Conservation (phyloP, 2,888 invertebrate genomes). For the Anagyrus pseudococci region DNA sequence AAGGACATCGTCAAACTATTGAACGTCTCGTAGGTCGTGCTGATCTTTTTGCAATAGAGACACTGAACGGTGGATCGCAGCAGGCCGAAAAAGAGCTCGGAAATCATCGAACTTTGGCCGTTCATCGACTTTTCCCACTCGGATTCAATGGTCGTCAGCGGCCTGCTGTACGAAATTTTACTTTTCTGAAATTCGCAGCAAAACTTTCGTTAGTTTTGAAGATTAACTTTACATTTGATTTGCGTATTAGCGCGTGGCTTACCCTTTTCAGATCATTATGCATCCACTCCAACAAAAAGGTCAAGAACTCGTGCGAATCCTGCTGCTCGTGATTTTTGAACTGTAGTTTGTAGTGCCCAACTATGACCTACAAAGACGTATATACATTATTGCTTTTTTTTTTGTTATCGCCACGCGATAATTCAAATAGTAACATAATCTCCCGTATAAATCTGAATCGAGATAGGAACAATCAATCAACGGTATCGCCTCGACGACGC, state of each 20-base stretch:
- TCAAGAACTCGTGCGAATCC: slow-evolving; percentile 90
- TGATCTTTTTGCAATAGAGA: slow-evolving; percentile 74
- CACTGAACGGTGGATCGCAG: slow-evolving; percentile 83
- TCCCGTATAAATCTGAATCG: too few species aligned
- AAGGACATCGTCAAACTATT: slow-evolving; percentile 84
- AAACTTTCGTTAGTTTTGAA: background rate
- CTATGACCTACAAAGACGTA: slow-evolving; percentile 68
- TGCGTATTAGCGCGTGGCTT: slow-evolving; percentile 11
- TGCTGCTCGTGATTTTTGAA: slow-evolving; percentile 83
- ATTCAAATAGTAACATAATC: too few species aligned
- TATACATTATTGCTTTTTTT: too few species aligned
- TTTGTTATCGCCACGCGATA: too few species aligned
- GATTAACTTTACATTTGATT: background rate
- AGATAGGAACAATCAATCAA: too few species aligned
- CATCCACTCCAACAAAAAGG: slow-evolving; percentile 86
- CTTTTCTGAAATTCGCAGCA: slow-evolving; percentile 42
- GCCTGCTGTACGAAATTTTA: slow-evolving; percentile 42
- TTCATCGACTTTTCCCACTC: slow-evolving; percentile 58
- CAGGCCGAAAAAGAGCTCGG: slow-evolving; percentile 84
- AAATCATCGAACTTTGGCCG: slow-evolving; percentile 55
- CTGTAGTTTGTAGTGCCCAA: slow-evolving; percentile 78
- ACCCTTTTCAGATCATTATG: slow-evolving; percentile 83
- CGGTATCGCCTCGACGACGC: too few species aligned
- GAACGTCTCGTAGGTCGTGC: slow-evolving; percentile 86
- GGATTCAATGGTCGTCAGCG: slow-evolving; percentile 48